Conservation (phyloP, 2,888 invertebrate species). For the Tetranychus truncatus region DNA sequence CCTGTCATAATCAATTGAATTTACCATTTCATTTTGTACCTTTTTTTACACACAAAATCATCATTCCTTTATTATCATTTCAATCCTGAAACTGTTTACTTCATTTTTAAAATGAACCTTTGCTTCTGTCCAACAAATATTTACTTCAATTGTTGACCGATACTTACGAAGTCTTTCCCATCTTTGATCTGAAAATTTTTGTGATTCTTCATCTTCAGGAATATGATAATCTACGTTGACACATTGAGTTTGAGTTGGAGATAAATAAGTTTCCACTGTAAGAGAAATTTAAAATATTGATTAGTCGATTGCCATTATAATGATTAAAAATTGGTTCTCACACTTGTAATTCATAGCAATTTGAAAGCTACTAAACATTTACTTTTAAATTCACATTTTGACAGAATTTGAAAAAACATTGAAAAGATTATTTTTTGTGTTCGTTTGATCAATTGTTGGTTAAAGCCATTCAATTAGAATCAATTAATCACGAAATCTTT, state of each 20-base stretch:
- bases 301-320: neutral
- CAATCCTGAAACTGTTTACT: neutral
- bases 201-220: conserved; percentile 61
- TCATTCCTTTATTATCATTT: neutral
- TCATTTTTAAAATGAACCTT: neutral
- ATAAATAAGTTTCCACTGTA: conserved; percentile 30
- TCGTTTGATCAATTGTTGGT: too few species aligned
- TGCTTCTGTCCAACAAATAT: neutral
- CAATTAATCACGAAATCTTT: neutral
- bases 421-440: too few species aligned
- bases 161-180: conserved; percentile 62
- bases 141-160: neutral
- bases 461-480: neutral
- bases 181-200: conserved; percentile 57
- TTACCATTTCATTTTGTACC: neutral
- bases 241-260: conserved; percentile 79
- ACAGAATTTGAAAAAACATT: too few species aligned
- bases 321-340: too few species aligned
- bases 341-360: too few species aligned
- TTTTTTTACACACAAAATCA: neutral
- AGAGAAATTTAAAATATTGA: conserved; percentile 23
- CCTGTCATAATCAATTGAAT: neutral
- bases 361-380: too few species aligned
- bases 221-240: conserved; percentile 86
- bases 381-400: too few species aligned